Base-by-base conservation (phyloP, 2,113 vertebrate species). In the Heterotilapia buettikoferi region DNA sequence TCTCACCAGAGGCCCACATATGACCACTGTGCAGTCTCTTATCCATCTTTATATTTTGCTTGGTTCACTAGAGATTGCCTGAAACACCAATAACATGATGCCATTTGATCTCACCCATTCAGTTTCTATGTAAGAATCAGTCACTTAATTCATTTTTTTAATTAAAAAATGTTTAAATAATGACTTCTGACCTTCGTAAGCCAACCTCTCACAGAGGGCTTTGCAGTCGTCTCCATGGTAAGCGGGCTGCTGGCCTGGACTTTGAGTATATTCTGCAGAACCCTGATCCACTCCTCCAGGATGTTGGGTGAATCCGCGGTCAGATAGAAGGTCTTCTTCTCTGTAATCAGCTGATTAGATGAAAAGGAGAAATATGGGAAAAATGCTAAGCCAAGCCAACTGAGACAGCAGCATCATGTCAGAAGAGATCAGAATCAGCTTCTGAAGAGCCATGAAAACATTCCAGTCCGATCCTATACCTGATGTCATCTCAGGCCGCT, bases 271-370 rank as follows among this genome's bases (percentile, higher is more conserved):
- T 97, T 98, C 94, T 98, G 97, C 5, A 98, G 96, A 82, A 98
- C 97, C 76, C 96, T 92, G 96, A 98, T 98, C 97, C 98, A 98
- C 89, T 98, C 98, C 90, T 98, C 98, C 92, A 98, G 94, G 90
- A 98, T 97, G 93, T 97, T 98, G 71, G 97, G 97, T 18, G 98
- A 98, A 87, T 98, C 98, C 6, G 97, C 97, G 24, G 97, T 97
- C 94, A 98, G 93, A 92, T 96, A 98, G 91, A 97, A 97, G 1
- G 96, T 98, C 96, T 97, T 97, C 93, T 97, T 98, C 95, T 98
- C 97, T 53, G 98, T 98, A 50, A 97, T 92, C 80, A 98, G 92
- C 98, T 98, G 92, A 87, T 88, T 5, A 63, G 52, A 84, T 18
- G 2, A 90, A 68, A 76, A 71, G 19, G 18, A 78, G 61, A 86